Evolutionary conservation across 2,797 vertebrate species (phyloP).

Genomic region (Xiphorhynchus erythropygius): DNA sequence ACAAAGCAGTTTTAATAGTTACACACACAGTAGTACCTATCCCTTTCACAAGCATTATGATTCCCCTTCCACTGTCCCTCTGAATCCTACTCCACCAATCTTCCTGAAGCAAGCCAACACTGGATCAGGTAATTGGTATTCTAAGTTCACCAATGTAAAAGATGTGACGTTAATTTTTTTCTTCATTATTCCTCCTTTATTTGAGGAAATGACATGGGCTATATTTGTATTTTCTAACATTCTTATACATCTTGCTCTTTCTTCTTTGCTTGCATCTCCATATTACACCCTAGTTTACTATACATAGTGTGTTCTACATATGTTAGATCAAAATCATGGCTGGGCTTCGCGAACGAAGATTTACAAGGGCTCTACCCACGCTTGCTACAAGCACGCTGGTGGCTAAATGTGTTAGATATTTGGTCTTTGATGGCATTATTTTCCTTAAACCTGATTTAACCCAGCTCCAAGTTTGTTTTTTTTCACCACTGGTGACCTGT

Average conservation of each 20-base stretch:
- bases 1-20: not conserved
- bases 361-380: too few species aligned
- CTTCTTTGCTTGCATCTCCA: not conserved
- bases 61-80: not conserved
- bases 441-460: not conserved
- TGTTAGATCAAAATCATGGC: too few species aligned
- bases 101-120: not conserved
- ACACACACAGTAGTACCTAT: rapidly evolving
- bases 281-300: not conserved
- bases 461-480: not conserved
- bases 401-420: not conserved
- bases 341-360: too few species aligned
- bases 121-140: not conserved
- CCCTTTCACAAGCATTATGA: rapidly evolving
- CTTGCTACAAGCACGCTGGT: too few species aligned
- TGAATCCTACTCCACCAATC: rapidly evolving
- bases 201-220: rapidly evolving
- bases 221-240: not conserved
- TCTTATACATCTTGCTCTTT: rapidly evolving
- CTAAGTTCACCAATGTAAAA: not conserved
- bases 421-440: not conserved
- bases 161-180: rapidly evolving
- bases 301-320: too few species aligned
- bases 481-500: not conserved
- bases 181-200: not conserved